Evolutionary conservation across 2,888 invertebrate species (phyloP), one percentile per base, ranked within the genome.

Genomic region (Dinocampus coccinellae): DNA sequence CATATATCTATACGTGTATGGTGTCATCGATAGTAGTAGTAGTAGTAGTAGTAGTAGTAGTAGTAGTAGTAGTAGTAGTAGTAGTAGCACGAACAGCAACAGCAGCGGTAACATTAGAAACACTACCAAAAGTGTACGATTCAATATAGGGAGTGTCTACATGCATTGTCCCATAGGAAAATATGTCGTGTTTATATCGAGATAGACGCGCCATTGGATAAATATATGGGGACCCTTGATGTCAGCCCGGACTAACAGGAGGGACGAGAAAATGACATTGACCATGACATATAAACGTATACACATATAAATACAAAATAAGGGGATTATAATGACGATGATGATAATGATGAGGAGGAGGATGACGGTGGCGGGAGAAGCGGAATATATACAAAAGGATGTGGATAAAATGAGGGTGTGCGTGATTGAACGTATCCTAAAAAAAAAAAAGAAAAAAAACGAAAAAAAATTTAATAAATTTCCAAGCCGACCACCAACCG

Each of bases 401-500:
- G 11, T 36, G 11, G 9, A 22, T 16, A 42, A 16, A 47, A 42
- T 22, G 64, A 29, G 42, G 52, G n/a, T 47, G 29, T 16, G 42
- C 16, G 26, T 52, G 24, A 47, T 36, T 36, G 55, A n/a, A 39
- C 39, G 26, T 13, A 3, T 39, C 57, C 26, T 57, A 66, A 55
- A 67, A 42, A 57, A n/a, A 33, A 16, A 26, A 29, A 66, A 24
- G 39, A 42, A 39, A 47, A 58, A 20, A 60, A 33, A 60, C 10
- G 24, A 33, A 67, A 33, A 60, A 10, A 36, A 16, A 47, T 47
- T 47, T 16, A 47, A 47, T 47, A 20, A 47, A 47, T 47, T 61
- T 24, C 11, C 13, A 6, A 36, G n/a, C 39, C 65, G 70, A 70
- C 70, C 70, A 60, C 70, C 70, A 65, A 53, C 70, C 29, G 65